Base-by-base conservation (phyloP, 2,888 invertebrate genomes). In the Drosophila rellima region DNA sequence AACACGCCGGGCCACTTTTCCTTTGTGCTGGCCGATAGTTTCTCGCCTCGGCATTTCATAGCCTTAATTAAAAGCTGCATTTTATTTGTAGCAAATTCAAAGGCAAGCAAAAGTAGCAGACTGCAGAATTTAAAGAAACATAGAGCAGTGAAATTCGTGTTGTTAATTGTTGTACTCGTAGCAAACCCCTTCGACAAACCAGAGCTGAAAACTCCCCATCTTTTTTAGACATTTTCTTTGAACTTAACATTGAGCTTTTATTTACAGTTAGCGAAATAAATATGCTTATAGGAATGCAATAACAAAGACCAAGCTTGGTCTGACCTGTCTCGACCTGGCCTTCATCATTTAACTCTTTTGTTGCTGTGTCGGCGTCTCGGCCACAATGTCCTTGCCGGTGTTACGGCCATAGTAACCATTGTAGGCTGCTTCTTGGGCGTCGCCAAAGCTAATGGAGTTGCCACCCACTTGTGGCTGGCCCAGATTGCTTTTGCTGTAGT, bases 371-470 rank as follows among this genome's bases (percentile, higher is more conserved):
- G 68, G 40, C 4, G 73, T 40, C 63, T 90, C 88, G 69, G 91
- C 91, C 37, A 80, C 82, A 55, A 91, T 90, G 71, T 92, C 91
- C 85, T 92, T 92, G 67, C 94, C 94, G 56, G 94, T 94, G 82
- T 90, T 93, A 71, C 95, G 94, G 84, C 95, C 95, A 76, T 95
- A 91, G 94, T 96, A 96, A 11, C 96, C 96, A 72, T 95, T 95
- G 91, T 96, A 96, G 0, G 96, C 96, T 18, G 96, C 93, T 82
- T 96, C 94, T 37, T 95, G 94, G 8, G 86, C 47, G 60, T 95
- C 95, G 31, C 95, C 94, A 90, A 95, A 96, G 59, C 95, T 94
- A 8, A 95, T 93, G 0, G 94, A 92, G 66, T 92, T 91, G 39
- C 74, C 77, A 11, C 69, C 80, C 29, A 77, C 67, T 50, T 83